phyloP scores from a whole-genome alignment of 1,140 invertebrate species.

The Lethrus apterus region DNA sequence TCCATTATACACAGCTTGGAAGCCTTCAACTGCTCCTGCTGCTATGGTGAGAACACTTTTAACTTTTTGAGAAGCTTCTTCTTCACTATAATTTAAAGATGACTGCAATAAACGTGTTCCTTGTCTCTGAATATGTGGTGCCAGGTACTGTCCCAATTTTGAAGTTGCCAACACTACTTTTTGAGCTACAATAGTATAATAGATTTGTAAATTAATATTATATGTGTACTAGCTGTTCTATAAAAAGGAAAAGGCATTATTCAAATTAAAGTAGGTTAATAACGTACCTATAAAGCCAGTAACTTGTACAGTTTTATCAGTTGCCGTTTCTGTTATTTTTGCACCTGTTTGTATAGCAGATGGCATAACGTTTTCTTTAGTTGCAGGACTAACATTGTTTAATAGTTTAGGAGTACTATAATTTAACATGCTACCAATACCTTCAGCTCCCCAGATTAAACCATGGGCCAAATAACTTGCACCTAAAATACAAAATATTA shows the following conservation, averaged over 20 bases:
- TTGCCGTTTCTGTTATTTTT: conserved; percentile 54
- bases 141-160: conserved; percentile 52
- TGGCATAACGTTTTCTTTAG: conserved; percentile 37
- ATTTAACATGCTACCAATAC: conserved; percentile 52
- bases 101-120: conserved; percentile 51
- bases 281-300: conserved; percentile 52
- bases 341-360: conserved; percentile 49
- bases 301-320: conserved; percentile 51
- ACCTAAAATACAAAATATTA: conserved; percentile 40
- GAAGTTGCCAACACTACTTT: conserved; percentile 58
- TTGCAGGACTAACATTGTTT: conserved; percentile 45
- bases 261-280: too few species aligned
- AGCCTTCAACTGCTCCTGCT: conserved; percentile 59
- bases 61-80: conserved; percentile 51
- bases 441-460: conserved; percentile 56
- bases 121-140: conserved; percentile 59
- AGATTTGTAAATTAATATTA: not conserved
- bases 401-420: conserved; percentile 54
- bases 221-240: too few species aligned
- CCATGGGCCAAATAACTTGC: conserved; percentile 58
- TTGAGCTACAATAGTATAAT: conserved; percentile 42
- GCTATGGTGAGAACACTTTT: conserved; percentile 58
- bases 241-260: too few species aligned
- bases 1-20: conserved; percentile 57
- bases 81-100: conserved; percentile 45